Conservation (phyloP, 37 sponge, comb jelly and placozoan species). For the Axinella damicornis region DNA sequence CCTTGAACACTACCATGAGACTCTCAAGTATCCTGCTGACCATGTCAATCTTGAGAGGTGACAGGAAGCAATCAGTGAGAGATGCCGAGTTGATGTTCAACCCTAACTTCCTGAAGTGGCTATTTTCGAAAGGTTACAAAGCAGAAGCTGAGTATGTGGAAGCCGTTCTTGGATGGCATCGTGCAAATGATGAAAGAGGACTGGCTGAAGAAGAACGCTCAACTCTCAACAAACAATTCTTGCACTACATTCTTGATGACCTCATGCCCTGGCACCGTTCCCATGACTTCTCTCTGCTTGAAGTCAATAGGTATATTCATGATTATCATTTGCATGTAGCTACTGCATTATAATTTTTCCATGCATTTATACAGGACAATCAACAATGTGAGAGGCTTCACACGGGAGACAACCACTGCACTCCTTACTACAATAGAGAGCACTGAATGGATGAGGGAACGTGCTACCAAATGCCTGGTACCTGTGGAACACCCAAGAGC, state of each 20-base stretch:
- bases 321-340: too few relatives aligned
- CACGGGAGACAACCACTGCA: conserved; percentile 8
- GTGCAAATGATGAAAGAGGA: conserved; percentile 42
- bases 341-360: too few relatives aligned
- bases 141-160: conserved; percentile 29
- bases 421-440: not conserved
- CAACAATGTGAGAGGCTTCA: not conserved
- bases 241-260: conserved; percentile 18
- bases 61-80: conserved; percentile 14
- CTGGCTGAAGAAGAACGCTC: not conserved
- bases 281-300: not conserved
- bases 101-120: conserved; percentile 7
- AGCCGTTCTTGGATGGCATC: conserved; percentile 9
- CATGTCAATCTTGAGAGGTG: not conserved
- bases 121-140: too few relatives aligned
- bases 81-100: conserved; percentile 15
- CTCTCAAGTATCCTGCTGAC: not conserved
- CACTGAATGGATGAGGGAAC: not conserved
- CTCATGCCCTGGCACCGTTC: conserved; percentile 31
- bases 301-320: not conserved
- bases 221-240: not conserved
- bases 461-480: too few relatives aligned
- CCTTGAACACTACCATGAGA: conserved; percentile 17
- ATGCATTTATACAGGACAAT: not conserved
- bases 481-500: conserved; percentile 17